Evolutionary conservation across 2,888 invertebrate genomes (phyloP).

Genomic region (Chesias legatella): DNA sequence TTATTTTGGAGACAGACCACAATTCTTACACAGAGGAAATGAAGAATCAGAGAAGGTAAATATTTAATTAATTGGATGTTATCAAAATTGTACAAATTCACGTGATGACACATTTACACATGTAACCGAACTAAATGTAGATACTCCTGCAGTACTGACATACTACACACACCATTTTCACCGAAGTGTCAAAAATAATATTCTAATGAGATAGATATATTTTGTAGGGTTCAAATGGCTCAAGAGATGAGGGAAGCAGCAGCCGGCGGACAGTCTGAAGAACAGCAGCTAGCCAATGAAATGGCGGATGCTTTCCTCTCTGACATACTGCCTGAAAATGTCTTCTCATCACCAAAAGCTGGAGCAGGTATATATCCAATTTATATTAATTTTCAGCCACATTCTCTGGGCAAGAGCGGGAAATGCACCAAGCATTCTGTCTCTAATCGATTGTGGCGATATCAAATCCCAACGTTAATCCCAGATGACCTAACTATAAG

Average conservation of each 20-base stretch:
- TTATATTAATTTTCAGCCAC: conserved; percentile 43
- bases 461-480: conserved; percentile 73
- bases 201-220: conserved; percentile 2
- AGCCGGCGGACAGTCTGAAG: conserved; percentile 88
- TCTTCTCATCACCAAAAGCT: conserved; percentile 98
- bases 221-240: conserved; percentile 93
- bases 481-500: conserved; percentile 63
- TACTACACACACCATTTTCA: neutral
- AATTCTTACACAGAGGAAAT: conserved; percentile 99
- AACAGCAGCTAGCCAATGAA: conserved; percentile 96
- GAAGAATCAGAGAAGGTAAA: conserved; percentile 89
- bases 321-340: conserved; percentile 95
- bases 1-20: conserved; percentile 98
- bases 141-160: conserved; percentile 73
- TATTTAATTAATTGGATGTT: neutral
- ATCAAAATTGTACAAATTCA: conserved; percentile 7
- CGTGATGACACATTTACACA: conserved; percentile 70
- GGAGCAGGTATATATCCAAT: conserved; percentile 80
- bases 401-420: conserved; percentile 78
- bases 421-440: conserved; percentile 52
- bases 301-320: conserved; percentile 98
- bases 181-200: neutral
- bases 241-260: conserved; percentile 99
- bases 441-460: conserved; percentile 77
- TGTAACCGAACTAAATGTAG: conserved; percentile 57